Conservation (phyloP, 2,113 vertebrate genomes). For the Mustela lutreola region DNA sequence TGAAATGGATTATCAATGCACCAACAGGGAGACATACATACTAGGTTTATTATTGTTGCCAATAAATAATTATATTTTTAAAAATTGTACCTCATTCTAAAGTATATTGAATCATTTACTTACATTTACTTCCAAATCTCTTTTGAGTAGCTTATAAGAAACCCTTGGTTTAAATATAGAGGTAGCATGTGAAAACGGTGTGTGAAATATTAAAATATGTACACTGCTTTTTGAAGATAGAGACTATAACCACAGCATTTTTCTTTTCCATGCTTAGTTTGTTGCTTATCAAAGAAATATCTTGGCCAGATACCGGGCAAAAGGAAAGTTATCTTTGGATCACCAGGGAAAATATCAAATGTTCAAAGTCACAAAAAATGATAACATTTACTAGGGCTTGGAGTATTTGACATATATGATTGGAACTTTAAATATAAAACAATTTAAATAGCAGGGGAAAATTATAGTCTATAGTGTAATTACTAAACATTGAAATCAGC, state of each 20-base stretch:
- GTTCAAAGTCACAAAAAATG: background rate
- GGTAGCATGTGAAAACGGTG: background rate
- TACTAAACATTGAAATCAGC: background rate
- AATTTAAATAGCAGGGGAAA: background rate
- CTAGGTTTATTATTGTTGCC: background rate
- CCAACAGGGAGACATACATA: background rate
- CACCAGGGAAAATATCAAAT: background rate
- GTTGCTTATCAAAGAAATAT: background rate
- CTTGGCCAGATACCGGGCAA: background rate
- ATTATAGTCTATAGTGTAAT: background rate
- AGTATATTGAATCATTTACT: background rate
- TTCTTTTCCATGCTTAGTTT: background rate
- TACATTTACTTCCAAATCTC: background rate
- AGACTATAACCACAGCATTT: background rate
- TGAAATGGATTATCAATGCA: background rate
- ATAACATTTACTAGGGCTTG: background rate
- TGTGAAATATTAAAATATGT: background rate
- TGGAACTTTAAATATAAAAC: background rate
- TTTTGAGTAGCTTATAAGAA: background rate
- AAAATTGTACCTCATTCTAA: background rate
- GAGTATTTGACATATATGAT: background rate
- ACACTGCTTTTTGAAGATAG: background rate
- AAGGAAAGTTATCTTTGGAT: background rate
- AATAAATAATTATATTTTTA: background rate
- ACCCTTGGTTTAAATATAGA: background rate